Conservation (phyloP, 92 coral and sea anemone genomes). For the Metridium senile region DNA sequence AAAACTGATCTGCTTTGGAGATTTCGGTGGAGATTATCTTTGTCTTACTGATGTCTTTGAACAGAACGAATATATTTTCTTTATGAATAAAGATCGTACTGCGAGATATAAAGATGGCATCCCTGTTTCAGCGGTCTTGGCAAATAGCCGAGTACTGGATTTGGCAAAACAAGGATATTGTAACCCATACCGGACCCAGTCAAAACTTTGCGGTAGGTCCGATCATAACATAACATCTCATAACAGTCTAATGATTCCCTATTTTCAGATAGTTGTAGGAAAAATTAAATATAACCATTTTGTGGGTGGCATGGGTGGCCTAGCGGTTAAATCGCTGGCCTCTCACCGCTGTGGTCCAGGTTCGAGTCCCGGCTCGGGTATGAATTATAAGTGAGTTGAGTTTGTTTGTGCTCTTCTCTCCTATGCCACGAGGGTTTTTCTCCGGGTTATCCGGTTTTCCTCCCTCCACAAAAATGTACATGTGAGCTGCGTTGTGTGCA, state of each 20-base stretch:
- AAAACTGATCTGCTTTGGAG: slow-evolving; percentile 63
- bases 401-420: too few relatives aligned
- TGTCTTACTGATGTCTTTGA: slow-evolving; percentile 70
- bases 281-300: too few relatives aligned
- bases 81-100: slow-evolving; percentile 64
- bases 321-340: too few relatives aligned
- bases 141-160: slow-evolving; percentile 12
- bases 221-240: not conserved
- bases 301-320: too few relatives aligned
- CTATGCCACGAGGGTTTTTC: too few relatives aligned
- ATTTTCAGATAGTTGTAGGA: not conserved
- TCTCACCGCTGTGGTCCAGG: too few relatives aligned
- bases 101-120: slow-evolving; percentile 78
- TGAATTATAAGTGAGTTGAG: too few relatives aligned
- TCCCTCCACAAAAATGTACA: too few relatives aligned
- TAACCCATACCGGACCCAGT: slow-evolving; percentile 8
- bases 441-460: too few relatives aligned
- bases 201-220: slow-evolving; percentile 51
- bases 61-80: slow-evolving; percentile 66
- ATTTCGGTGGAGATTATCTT: slow-evolving; percentile 74
- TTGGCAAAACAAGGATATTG: slow-evolving; percentile 53
- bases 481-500: too few relatives aligned
- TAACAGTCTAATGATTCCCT: not conserved
- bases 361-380: too few relatives aligned
- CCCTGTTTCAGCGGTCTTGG: slow-evolving; percentile 44